Evolutionary conservation across 2,888 invertebrate genomes (phyloP), one percentile per base, ranked within the genome.

Genomic region (Acheta domesticus): DNA sequence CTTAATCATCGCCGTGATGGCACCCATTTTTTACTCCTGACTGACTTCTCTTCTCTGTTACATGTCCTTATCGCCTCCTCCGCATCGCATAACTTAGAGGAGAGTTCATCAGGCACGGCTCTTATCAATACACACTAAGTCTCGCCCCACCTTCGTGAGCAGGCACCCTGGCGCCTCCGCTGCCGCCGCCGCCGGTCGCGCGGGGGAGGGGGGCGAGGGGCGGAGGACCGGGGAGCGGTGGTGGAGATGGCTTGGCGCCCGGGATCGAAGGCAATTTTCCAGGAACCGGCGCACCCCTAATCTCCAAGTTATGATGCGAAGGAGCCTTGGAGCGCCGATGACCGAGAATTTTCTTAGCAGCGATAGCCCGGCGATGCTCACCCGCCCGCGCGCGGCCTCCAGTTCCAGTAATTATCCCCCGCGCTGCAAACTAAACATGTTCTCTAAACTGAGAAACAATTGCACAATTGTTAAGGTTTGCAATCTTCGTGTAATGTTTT

Each of bases 251-350:
- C 8, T 36, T 36, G 36, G 36, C 36, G 36, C 36, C 36, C 36
- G 36, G 62, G 62, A n/a, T 62, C 62, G 62, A 62, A 62, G 62
- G 62, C 62, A 62, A 62, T 62, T 62, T 62, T 62, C 62, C 62
- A 62, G n/a, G 62, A 62, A 62, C 62, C 62, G n/a, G n/a, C 62
- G 62, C 62, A 62, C 62, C 62, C 62, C 16, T 62, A 62, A 62
- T 62, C 62, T 62, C 1, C 62, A n/a, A 62, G 62, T 62, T 62
- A 62, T 12, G 62, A 62, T 62, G 62, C 62, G 62, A n/a, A 14
- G 62, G 62, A 62, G 62, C n/a, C 11, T 62, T 12, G 62, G 62
- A 16, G 14, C 36, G 12, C 14, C 16, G 62, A 62, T 62, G 62
- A 12, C 62, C 62, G 62, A 14, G 62, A 14, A 62, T 62, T 62